These are phyloP conservation scores for Euwallacea similis DNA, from an alignment of 1,140 invertebrate genomes.

Conservation along the genomic window DNA sequence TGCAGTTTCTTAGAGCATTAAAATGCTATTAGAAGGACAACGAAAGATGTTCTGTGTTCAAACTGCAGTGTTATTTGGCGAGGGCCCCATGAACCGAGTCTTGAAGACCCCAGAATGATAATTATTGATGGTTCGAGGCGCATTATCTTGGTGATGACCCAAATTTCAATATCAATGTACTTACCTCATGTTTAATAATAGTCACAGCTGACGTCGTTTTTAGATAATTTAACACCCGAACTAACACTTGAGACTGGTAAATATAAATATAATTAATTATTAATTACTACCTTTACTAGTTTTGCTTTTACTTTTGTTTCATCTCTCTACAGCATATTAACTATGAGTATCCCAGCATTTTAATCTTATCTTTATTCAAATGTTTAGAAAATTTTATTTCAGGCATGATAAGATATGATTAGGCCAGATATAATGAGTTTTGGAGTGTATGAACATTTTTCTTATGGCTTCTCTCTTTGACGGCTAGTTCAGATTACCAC, in stretches of 20 bases:
- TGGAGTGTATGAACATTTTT: no score
- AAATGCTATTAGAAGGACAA: not conserved
- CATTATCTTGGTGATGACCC: not conserved
- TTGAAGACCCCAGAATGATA: not conserved
- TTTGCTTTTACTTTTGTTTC: not conserved
- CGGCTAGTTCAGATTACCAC: no score
- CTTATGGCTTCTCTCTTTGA: no score
- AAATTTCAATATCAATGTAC: not conserved
- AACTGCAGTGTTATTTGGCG: not conserved
- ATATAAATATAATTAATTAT: not conserved
- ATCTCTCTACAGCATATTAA: not conserved
- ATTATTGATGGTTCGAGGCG: not conserved
- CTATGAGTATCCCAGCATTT: not conserved
- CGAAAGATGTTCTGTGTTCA: not conserved
- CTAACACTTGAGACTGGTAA: not conserved
- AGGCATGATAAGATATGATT: no score
- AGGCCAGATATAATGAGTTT: no score
- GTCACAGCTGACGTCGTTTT: not conserved
- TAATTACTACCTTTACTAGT: not conserved
- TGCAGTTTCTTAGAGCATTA: not conserved
- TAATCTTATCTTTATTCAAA: conserved; percentile 1
- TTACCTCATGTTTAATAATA: not conserved
- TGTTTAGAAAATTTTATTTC: not conserved
- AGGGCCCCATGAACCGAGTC: not conserved
- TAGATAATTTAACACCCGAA: not conserved